Evolutionary conservation across 2,113 vertebrate genomes (phyloP).

Genomic region (Galemys pyrenaicus): DNA sequence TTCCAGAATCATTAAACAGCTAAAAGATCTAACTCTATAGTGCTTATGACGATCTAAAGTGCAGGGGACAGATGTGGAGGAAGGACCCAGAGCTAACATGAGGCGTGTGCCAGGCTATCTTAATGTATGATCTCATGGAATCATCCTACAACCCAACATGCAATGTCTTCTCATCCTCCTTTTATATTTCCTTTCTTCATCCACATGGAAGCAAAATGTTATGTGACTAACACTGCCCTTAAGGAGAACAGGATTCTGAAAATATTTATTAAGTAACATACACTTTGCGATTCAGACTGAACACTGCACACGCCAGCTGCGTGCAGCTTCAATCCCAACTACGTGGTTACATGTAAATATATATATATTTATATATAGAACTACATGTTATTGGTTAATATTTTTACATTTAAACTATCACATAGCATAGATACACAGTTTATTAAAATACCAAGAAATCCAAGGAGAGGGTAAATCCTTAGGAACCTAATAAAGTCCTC

Average conservation of each 20-base stretch:
- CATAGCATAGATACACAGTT: neutral
- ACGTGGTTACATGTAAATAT: too few species aligned
- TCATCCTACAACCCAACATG: neutral
- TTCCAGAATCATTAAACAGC: neutral
- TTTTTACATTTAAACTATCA: constrained; percentile 29
- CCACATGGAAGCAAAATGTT: constrained; percentile 8
- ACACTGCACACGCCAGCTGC: neutral
- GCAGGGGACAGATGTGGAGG: neutral
- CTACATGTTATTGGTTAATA: neutral
- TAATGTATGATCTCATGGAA: neutral
- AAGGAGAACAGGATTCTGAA: neutral
- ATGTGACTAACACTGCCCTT: neutral
- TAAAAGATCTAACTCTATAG: neutral
- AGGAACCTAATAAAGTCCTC: constrained; percentile 3
- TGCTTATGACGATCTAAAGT: neutral
- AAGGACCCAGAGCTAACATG: neutral
- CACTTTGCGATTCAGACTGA: neutral
- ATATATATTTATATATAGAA: too few species aligned
- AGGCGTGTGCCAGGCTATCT: neutral
- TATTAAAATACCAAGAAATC: constrained; percentile 24
- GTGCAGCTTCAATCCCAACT: neutral
- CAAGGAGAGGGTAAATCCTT: neutral
- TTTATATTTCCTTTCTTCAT: neutral
- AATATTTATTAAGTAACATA: neutral
- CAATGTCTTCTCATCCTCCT: neutral